Evolutionary conservation across 1,140 invertebrate species (phyloP), one percentile per base, ranked within the genome.

Genomic region (Eufriesea mexicana): DNA sequence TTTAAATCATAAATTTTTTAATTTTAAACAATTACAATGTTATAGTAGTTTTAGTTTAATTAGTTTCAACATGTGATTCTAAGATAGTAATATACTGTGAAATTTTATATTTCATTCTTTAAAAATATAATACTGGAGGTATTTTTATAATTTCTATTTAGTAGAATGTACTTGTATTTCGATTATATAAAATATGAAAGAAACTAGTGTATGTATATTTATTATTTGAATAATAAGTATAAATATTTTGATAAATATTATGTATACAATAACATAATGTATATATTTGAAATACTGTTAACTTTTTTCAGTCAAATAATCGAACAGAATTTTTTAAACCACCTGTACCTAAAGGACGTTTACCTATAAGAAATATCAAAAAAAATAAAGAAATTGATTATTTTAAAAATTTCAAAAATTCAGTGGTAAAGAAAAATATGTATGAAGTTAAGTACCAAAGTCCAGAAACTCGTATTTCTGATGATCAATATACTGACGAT

Each of bases 301-400:
- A 57, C 2, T 62, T 23, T 71, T 83, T 84, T 49, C 67, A 84
- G 77, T 7, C 20, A 47, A n/a, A 79, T 25, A n/a, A 61, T 54
- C 18, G 51, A 76, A 9, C 6, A 54, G n/a, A 54, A 28, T 2
- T n/a, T 61, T 54, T 12, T 72, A 28, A 57, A 79, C 68, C 57
- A 35, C 57, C 61, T 79, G 8, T 57, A 35, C 76, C 76, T 18
- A 79, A 68, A 25, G 49, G 57, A 72, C 82, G 82, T 23, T 42
- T 20, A 28, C 18, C 82, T 0, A 45, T 79, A 51, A 84, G 76
- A 57, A 49, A 23, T 2, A 12, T 5, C 20, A 66, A 66, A n/a
- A 0, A 16, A 35, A 35, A 8, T 25, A 5, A n/a, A 20, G 23
- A 28, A 12, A 79, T 47, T 0, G 0, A 20, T 79, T 12, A 2